Conservation (phyloP, 2,888 invertebrate genomes). For the Spisula solida region DNA sequence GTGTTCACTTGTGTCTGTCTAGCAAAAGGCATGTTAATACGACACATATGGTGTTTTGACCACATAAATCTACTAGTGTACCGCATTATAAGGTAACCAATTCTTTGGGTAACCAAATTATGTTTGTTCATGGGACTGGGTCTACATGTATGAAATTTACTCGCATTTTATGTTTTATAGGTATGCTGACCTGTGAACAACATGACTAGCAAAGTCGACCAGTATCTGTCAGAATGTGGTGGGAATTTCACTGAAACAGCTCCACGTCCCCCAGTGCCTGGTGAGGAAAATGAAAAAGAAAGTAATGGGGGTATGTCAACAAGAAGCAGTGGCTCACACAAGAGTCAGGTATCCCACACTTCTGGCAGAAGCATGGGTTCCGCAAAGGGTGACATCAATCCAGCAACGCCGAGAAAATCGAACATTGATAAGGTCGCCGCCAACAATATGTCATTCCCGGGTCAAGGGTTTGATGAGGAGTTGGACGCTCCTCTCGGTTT, state of each 20-base stretch:
- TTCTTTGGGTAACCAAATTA: too few species aligned
- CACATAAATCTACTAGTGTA: too few species aligned
- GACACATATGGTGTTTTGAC: background rate
- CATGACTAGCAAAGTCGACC: conserved; percentile 81
- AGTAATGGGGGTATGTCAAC: conserved; percentile 86
- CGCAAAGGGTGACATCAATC: conserved; percentile 80
- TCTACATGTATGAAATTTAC: background rate
- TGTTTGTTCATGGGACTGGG: background rate
- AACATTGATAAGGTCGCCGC: conserved; percentile 80
- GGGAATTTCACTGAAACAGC: conserved; percentile 86
- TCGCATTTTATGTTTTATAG: conserved; percentile 35
- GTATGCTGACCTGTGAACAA: conserved; percentile 56
- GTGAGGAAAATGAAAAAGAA: conserved; percentile 86
- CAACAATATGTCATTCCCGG: conserved; percentile 62
- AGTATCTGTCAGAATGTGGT: conserved; percentile 84
- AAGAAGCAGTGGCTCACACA: conserved; percentile 84
- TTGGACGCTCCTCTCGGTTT: conserved; percentile 89
- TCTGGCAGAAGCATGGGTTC: conserved; percentile 80
- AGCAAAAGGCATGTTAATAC: too few species aligned
- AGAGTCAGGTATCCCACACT: conserved; percentile 82
- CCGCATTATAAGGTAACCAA: too few species aligned
- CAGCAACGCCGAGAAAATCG: conserved; percentile 85
- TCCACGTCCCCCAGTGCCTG: conserved; percentile 86
- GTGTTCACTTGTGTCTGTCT: background rate
- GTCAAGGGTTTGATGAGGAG: conserved; percentile 76